Evolutionary conservation across 2,797 vertebrate species (phyloP).

Genomic region (Parotocinclus haroldoi): DNA sequence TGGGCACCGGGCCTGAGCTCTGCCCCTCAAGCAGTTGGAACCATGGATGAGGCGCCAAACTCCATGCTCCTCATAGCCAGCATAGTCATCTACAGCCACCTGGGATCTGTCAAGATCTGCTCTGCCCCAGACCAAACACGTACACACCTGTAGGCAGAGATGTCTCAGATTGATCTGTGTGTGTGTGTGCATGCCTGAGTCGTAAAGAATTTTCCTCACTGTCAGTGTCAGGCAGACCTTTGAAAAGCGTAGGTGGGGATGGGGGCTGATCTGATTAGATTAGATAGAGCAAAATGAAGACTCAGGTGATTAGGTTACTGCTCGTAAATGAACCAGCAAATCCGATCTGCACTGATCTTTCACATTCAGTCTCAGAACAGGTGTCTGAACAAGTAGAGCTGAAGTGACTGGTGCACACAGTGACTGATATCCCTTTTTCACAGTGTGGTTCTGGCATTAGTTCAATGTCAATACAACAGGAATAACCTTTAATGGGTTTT

Average conservation of each 20-base stretch:
- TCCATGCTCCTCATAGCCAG: constrained; percentile 26
- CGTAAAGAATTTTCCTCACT: constrained; percentile 23
- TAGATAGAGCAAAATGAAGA: constrained; percentile 30
- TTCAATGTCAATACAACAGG: too few relatives aligned
- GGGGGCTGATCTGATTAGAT: constrained; percentile 34
- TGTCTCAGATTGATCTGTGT: constrained; percentile 12
- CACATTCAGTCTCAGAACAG: constrained; percentile 20
- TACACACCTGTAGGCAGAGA: constrained; percentile 26
- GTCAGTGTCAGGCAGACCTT: constrained; percentile 12
- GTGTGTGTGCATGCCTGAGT: constrained; percentile 15
- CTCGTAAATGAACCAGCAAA: constrained; percentile 41
- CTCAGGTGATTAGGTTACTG: constrained; percentile 38
- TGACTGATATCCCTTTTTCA: background rate
- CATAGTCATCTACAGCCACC: constrained; percentile 41
- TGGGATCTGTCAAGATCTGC: constrained; percentile 46
- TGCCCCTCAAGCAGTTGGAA: constrained; percentile 40
- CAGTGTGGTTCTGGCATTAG: background rate
- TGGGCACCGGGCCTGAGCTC: constrained; percentile 36
- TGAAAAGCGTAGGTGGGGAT: constrained; percentile 15
- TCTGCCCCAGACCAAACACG: constrained; percentile 22
- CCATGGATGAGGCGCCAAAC: constrained; percentile 21
- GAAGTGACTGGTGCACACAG: background rate
- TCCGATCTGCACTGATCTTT: constrained; percentile 35
- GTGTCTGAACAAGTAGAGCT: constrained; percentile 6
- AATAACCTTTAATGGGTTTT: too few relatives aligned